Percentiles rank a stretch among this genome's conserved stretches.
Conservation (phyloP, 2,888 invertebrate species). For the Zaprionus bogoriensis region DNA sequence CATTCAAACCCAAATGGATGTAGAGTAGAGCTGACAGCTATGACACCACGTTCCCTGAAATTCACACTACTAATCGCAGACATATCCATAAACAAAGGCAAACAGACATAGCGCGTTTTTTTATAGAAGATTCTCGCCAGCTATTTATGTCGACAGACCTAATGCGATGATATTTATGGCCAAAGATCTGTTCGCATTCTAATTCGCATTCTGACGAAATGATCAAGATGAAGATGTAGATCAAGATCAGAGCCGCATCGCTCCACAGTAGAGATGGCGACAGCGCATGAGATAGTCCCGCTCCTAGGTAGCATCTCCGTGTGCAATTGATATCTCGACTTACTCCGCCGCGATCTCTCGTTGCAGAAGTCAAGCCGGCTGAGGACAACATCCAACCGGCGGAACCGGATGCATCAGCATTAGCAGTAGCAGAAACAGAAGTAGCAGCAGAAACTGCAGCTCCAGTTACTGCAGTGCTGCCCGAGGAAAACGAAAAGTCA, state of each 20-base stretch:
- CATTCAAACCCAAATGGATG: no score
- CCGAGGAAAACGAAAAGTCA: no score
- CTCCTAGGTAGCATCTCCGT: conserved; percentile 51
- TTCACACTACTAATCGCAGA: neutral
- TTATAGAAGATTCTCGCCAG: neutral
- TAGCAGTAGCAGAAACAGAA: no score
- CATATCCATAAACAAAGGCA: neutral
- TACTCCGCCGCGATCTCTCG: neutral
- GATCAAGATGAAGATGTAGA: neutral
- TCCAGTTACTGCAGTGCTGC: neutral
- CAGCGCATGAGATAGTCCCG: conserved; percentile 50
- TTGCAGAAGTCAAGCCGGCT: conserved; percentile 55
- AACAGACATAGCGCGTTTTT: neutral
- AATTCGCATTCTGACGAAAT: conserved; percentile 37
- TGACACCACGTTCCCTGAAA: neutral
- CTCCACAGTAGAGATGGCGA: conserved; percentile 38
- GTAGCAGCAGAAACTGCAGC: no score
- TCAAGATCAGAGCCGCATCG: conserved; percentile 2
- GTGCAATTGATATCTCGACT: neutral
- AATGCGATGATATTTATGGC: neutral
- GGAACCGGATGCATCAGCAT: conserved; percentile 6
- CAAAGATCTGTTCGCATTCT: neutral
- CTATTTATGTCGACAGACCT: neutral
- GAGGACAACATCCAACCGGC: conserved; percentile 12
- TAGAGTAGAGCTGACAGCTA: neutral